A percentile compares a stretch with the other conserved stretches of the same genome.
Conservation (phyloP, 2,888 invertebrate genomes). For the Chymomyza fuscimana region DNA sequence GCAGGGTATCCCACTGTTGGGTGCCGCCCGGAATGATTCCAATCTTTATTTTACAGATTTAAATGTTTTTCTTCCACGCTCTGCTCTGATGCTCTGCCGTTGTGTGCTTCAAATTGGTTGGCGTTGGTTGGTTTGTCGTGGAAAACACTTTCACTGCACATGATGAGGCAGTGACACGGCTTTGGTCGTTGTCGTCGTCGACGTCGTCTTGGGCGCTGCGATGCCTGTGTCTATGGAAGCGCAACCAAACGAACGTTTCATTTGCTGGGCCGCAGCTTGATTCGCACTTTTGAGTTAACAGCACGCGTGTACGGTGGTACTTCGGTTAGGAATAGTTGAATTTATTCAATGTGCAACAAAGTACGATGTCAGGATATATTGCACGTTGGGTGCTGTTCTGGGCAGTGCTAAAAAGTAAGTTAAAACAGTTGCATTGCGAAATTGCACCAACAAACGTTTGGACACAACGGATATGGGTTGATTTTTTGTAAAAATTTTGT, state of each 20-base stretch:
- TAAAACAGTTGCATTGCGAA: too few species aligned
- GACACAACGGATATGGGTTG: too few species aligned
- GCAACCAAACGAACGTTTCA: conserved; percentile 52
- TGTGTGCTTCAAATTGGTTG: conserved; percentile 44
- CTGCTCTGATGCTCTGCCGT: conserved; percentile 41
- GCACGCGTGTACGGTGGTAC: conserved; percentile 56
- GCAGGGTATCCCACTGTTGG: too few species aligned
- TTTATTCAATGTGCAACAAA: conserved; percentile 19
- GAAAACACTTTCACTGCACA: conserved; percentile 78
- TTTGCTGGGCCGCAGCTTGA: conserved; percentile 52
- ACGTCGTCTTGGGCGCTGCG: conserved; percentile 48
- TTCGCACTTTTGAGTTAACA: conserved; percentile 59
- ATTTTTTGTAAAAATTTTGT: too few species aligned
- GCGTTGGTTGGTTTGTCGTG: conserved; percentile 54
- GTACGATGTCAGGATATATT: conserved; percentile 21
- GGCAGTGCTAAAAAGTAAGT: background rate
- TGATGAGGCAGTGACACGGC: conserved; percentile 71
- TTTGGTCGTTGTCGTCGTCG: conserved; percentile 38
- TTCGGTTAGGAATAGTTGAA: conserved; percentile 17
- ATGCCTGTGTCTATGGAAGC: conserved; percentile 64
- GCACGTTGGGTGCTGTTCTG: background rate
- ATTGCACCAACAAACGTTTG: too few species aligned
- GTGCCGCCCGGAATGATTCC: background rate
- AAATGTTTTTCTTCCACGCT: conserved; percentile 54
- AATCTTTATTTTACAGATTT: conserved; percentile 1